Evolutionary conservation across 2,888 invertebrate species (phyloP), one percentile per base, ranked within the genome.

Genomic region (Apamea epomidion): DNA sequence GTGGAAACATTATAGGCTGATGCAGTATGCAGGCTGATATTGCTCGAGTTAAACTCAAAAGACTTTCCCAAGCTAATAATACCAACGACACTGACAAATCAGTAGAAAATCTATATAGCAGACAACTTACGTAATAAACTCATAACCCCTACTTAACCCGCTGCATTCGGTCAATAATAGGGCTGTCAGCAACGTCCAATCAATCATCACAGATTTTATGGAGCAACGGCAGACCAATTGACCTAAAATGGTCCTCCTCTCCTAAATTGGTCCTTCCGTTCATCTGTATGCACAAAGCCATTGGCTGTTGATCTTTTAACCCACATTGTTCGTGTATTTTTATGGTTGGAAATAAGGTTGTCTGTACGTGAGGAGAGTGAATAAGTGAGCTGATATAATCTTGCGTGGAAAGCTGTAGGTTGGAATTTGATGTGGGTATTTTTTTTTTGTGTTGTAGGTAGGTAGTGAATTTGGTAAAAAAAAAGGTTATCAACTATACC

Each of bases 261-360:
- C 84, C 88, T 93, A 92, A 95, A 95, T 95, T 94, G 93, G 86
- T 85, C 85, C 93, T 93, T 95, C 95, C 95, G 92, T 88, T 90
- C 84, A 90, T 90, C 88, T 88, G 87, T 77, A 87, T 86, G 85
- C 80, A 87, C 80, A 85, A 90, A 81, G 83, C 78, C 86, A 94
- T 93, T 94, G 93, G 90, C 87, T 92, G 92, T 94, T 94, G 94
- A 94, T 95, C 94, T 93, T 94, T 93, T 94, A 93, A 94, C 94
- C 94, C 88, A 94, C 90, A 92, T 94, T 76, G 81, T 79, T 72
- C 70, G 80, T 82, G 81, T 82, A 84, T 84, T 83, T 86, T 90
- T 84, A 84, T 83, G 78, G 83, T 74, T 80, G 65, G 60, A 73
- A 82, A 78, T 75, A 69, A 87, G 77, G 74, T 58, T 74, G 78